Evolutionary conservation across 2,113 vertebrate species (phyloP), one percentile per base, ranked within the genome.

Genomic region (Tachysurus vachellii): DNA sequence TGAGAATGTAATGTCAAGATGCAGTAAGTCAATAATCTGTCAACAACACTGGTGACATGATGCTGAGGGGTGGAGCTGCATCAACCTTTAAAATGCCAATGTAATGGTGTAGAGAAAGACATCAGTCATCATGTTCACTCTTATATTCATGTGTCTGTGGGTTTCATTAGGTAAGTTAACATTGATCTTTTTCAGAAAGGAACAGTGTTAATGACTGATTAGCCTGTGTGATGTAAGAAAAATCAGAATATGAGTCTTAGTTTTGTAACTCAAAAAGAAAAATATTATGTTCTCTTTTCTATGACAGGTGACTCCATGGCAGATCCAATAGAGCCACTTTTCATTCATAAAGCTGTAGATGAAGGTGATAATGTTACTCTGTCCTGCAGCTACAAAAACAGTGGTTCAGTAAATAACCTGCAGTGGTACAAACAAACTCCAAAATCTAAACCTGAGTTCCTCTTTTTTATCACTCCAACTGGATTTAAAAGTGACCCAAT

Each of bases 361-460:
- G 66, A 75, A 61, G 80, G 66, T 47, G 80, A 36, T 56, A 44
- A 21, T 70, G 31, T 53, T 70, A 77, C n/a, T 42, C 86, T 83
- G 70, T 76, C 68, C 47, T 89, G 81, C 56, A 61, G 70, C 23
- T 89, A 71, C 21, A 12, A 75, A 75, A 5, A 0, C 2, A 62
- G 17, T n/a, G 42, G 2, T 71, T 19, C 56, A 31, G 56, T 31
- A 59, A 12, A 76, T n/a, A 87, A 53, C 50, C 68, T 87, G 16
- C 59, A 76, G 5, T 87, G 86, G 86, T 87, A 87, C 59, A 70
- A 26, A 13, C 84, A 89, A 36, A 66, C 23, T 31, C 71, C 71
- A 57, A 56, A 54, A 68, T 84, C 81, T 50, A 83, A 23, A 71
- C 80, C 85, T 9, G 54, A 61, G 56, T 71, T 80, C 28, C 71